Evolutionary conservation across 2,797 vertebrate genomes (phyloP).

Genomic region (Ataeniobius toweri): DNA sequence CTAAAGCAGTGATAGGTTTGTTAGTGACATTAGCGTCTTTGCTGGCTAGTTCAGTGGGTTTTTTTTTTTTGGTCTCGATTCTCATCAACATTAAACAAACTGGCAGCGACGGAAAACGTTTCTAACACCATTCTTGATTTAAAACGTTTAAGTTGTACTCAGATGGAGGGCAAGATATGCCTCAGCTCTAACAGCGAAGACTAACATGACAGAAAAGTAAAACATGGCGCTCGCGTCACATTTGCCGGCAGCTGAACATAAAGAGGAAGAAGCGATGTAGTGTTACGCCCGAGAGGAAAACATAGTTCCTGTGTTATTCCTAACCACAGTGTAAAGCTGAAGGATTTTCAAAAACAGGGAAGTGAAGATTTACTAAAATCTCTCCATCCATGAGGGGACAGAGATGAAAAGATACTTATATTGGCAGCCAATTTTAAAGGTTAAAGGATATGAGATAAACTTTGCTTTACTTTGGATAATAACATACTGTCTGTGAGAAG

Average conservation of each 20-base stretch:
- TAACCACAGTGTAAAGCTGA: slow-evolving; percentile 48
- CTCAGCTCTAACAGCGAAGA: slow-evolving; percentile 15
- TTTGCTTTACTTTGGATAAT: slow-evolving; percentile 33
- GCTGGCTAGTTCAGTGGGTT: slow-evolving; percentile 51
- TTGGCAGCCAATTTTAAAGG: slow-evolving; percentile 31
- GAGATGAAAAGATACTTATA: slow-evolving; percentile 39
- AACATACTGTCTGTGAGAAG: slow-evolving; percentile 37
- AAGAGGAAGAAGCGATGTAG: not conserved
- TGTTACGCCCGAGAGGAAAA: not conserved
- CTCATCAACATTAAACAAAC: slow-evolving; percentile 50
- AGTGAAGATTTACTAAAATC: slow-evolving; percentile 6
- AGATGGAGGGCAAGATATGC: slow-evolving; percentile 5
- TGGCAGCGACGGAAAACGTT: slow-evolving; percentile 14
- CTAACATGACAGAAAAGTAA: slow-evolving; percentile 9
- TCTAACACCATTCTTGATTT: not conserved
- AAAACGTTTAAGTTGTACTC: slow-evolving; percentile 1
- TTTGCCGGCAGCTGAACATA: slow-evolving; percentile 29
- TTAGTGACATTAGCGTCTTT: slow-evolving; percentile 40
- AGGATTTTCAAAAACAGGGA: slow-evolving; percentile 20
- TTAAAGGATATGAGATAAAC: slow-evolving; percentile 19
- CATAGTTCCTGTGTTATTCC: not conserved
- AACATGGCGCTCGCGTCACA: slow-evolving; percentile 48
- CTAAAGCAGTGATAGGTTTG: slow-evolving; percentile 29
- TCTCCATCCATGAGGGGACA: slow-evolving; percentile 32
- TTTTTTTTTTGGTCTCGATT: slow-evolving; percentile 62